A percentile compares a stretch with the other conserved stretches of the same genome.
Conservation (phyloP, 2,888 invertebrate genomes). For the Mesopsocus fuscifrons region DNA sequence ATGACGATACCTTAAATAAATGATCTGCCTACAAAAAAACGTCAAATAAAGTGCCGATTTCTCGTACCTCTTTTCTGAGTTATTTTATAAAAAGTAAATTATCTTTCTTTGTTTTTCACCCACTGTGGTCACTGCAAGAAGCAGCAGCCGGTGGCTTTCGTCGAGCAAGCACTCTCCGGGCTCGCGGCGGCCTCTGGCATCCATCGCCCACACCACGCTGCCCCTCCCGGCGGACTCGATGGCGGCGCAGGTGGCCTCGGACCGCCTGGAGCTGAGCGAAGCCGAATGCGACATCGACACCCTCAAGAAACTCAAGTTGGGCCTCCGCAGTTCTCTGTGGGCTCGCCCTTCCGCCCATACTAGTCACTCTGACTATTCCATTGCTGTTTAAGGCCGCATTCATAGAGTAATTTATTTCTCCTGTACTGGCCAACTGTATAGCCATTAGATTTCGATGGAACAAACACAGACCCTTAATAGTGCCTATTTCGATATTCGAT, state of each 20-base stretch:
- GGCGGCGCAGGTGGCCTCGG: constrained; percentile 24
- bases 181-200: constrained; percentile 3
- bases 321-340: constrained; percentile 48
- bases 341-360: constrained; percentile 31
- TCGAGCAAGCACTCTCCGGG: constrained; percentile 10
- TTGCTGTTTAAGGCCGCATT: constrained; percentile 57
- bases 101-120: not conserved
- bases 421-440: too few species aligned
- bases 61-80: constrained; percentile 2
- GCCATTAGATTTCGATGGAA: too few species aligned
- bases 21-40: not conserved
- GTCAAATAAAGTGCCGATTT: constrained; percentile 5
- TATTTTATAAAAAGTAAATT: not conserved
- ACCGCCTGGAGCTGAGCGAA: constrained; percentile 42
- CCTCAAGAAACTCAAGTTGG: constrained; percentile 49
- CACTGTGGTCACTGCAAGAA: constrained; percentile 3
- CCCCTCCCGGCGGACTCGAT: constrained; percentile 17
- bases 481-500: too few species aligned
- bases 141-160: constrained; percentile 7
- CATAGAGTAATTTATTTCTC: too few species aligned
- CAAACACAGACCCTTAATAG: too few species aligned
- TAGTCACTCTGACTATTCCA: constrained; percentile 51
- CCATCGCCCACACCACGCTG: constrained; percentile 13
- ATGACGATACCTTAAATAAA: not conserved
- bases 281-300: constrained; percentile 57